Conservation (phyloP, 2,797 vertebrate species). For the Hoplostethus atlanticus region DNA sequence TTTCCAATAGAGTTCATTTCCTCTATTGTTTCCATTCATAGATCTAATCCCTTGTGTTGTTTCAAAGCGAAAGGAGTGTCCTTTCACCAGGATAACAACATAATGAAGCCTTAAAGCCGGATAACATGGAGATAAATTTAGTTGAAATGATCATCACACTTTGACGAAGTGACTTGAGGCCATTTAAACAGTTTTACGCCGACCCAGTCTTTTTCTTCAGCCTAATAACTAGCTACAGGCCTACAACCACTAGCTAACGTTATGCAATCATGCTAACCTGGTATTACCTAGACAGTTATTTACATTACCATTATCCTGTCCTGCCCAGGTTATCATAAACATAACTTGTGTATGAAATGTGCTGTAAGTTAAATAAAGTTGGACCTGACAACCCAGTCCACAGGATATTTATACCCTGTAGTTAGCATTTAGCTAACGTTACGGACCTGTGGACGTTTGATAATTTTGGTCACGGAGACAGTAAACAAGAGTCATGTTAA, state of each 20-base stretch:
- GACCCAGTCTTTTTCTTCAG: background rate
- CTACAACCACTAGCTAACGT: background rate
- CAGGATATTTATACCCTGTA: background rate
- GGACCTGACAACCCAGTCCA: background rate
- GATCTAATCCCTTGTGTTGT: background rate
- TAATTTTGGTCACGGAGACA: background rate
- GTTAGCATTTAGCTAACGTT: constrained; percentile 23
- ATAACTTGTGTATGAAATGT: background rate
- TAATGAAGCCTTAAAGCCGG: background rate
- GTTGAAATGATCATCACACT: background rate
- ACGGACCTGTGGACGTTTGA: background rate
- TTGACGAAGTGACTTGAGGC: background rate
- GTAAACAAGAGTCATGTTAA: background rate
- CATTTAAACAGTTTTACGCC: background rate
- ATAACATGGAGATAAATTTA: background rate
- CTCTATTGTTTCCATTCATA: background rate
- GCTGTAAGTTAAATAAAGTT: background rate
- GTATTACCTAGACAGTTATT: too few species aligned
- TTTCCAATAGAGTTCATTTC: too few species aligned
- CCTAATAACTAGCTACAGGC: constrained; percentile 2
- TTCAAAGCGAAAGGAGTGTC: background rate
- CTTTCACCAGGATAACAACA: background rate
- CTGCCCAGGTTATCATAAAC: too few species aligned
- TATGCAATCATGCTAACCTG: background rate
- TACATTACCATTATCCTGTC: fast-evolving